Evolutionary conservation across 2,797 vertebrate species (phyloP), one percentile per base, ranked within the genome.

Genomic region (Microtus californicus): DNA sequence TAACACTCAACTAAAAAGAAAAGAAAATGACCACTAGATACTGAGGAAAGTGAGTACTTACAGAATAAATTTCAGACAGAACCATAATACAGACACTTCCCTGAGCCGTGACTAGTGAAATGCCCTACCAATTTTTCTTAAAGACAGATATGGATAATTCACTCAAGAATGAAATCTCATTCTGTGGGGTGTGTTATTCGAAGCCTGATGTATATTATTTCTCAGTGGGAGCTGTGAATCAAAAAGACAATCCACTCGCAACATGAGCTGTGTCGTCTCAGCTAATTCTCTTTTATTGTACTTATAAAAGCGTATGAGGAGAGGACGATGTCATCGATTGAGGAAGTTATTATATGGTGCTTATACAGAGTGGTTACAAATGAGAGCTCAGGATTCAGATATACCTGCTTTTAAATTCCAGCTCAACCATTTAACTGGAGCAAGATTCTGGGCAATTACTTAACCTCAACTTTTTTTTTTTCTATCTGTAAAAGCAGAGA

Each of bases 151-250:
- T 0, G 19, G 86, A 85, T 93, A 94, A 96, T 92, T 96, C 89
- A 96, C 54, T 93, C 63, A 59, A 96, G 81, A 97, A 96, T 95
- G 59, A 96, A 91, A 96, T 95, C 93, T 95, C 95, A 88, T 94
- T 96, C 69, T 74, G n/a, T 86, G 87, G 74, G 48, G 74, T 87
- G 7, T 82, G 90, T 89, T 96, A 91, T 59, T 94, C 71, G 89
- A 43, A 89, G 61, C 87, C 67, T 91, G 43, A 25, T 87, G 21
- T 40, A 37, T 79, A 92, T 77, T 87, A 93, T 88, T 95, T 93
- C 94, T 96, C 83, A 76, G 43, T 54, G 91, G 8, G 34, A 93
- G 83, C 76, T 54, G 19, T 96, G 96, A 97, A 81, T 82, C 48
- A 93, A 91, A 92, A 92, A 83, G 71, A 95, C 81, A 96, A 95